phyloP scores from a whole-genome alignment of 2,113 vertebrate genomes.

The Oryzias woworae region DNA sequence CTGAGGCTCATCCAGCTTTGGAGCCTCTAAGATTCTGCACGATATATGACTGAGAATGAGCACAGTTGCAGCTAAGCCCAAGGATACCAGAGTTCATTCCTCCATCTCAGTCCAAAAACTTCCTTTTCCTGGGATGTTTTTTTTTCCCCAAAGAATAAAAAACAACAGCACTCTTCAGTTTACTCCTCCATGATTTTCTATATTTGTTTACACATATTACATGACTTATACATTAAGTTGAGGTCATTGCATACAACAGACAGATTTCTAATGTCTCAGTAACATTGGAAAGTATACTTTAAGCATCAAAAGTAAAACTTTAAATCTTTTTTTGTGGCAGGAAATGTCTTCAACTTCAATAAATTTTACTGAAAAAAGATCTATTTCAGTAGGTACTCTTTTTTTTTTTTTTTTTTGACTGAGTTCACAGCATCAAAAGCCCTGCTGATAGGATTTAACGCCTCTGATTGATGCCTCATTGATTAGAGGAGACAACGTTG shows the following conservation, averaged over 20 bases:
- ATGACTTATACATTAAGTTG: conserved; percentile 58
- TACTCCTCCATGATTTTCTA: conserved; percentile 59
- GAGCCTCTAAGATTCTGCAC: conserved; percentile 66
- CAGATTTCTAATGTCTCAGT: conserved; percentile 42
- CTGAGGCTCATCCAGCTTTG: conserved; percentile 78
- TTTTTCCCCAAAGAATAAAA: not conserved
- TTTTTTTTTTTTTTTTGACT: no score
- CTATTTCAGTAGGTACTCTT: not conserved
- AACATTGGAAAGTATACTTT: conserved; percentile 36
- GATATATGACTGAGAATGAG: conserved; percentile 59
- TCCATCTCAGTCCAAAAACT: not conserved
- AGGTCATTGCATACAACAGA: conserved; percentile 47
- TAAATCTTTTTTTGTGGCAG: conserved; percentile 10
- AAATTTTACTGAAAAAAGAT: conserved; percentile 1
- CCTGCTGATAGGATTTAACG: conserved; percentile 67
- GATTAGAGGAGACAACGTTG: conserved; percentile 52
- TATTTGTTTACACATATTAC: conserved; percentile 69
- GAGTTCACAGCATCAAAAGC: conserved; percentile 31
- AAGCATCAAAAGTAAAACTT: conserved; percentile 22
- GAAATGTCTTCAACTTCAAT: conserved; percentile 3
- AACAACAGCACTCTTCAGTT: conserved; percentile 3
- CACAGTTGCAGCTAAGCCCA: conserved; percentile 32
- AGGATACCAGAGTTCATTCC: conserved; percentile 27
- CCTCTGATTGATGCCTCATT: conserved; percentile 47
- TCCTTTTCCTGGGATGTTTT: no score